Percentiles rank a stretch among this genome's conserved stretches.
phyloP scores from a whole-genome alignment of 2,113 vertebrate genomes.

The Amphiprion ocellaris region DNA sequence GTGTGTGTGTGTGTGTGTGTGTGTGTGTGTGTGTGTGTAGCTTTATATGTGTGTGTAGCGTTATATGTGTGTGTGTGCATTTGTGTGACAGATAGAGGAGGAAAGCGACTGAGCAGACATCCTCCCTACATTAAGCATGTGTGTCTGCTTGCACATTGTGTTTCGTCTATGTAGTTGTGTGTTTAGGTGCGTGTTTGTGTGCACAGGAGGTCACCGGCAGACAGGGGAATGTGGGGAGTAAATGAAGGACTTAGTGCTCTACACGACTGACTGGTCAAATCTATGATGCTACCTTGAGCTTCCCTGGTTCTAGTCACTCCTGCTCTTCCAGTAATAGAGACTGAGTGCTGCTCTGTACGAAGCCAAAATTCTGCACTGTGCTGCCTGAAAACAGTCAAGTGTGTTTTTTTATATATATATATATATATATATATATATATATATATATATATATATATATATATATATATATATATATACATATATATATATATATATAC shows the following conservation, averaged over 20 bases:
- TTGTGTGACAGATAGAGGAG: slow-evolving; percentile 6
- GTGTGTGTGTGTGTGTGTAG: not conserved
- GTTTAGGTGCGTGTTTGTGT: slow-evolving; percentile 46
- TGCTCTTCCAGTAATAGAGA: slow-evolving; percentile 73
- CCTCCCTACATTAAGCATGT: slow-evolving; percentile 30
- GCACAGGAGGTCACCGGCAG: slow-evolving; percentile 54
- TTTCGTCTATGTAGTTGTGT: slow-evolving; percentile 41
- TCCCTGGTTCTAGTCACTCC: slow-evolving; percentile 54
- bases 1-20: slow-evolving; percentile 7
- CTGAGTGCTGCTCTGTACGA: slow-evolving; percentile 61
- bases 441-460: no score
- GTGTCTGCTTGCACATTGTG: slow-evolving; percentile 22
- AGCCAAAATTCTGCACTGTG: slow-evolving; percentile 31
- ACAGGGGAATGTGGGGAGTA: slow-evolving; percentile 70
- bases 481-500: no score
- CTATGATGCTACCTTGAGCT: slow-evolving; percentile 80
- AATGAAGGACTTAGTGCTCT: slow-evolving; percentile 82
- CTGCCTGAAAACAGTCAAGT: not conserved
- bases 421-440: no score
- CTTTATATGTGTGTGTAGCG: not conserved
- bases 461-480: no score
- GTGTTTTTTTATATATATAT: no score
- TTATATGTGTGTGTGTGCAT: slow-evolving; percentile 19
- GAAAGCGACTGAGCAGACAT: slow-evolving; percentile 4
- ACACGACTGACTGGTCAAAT: slow-evolving; percentile 79